Evolutionary conservation across 1,140 invertebrate genomes (phyloP).

Genomic region (Aphaenogaster ashmeadi): DNA sequence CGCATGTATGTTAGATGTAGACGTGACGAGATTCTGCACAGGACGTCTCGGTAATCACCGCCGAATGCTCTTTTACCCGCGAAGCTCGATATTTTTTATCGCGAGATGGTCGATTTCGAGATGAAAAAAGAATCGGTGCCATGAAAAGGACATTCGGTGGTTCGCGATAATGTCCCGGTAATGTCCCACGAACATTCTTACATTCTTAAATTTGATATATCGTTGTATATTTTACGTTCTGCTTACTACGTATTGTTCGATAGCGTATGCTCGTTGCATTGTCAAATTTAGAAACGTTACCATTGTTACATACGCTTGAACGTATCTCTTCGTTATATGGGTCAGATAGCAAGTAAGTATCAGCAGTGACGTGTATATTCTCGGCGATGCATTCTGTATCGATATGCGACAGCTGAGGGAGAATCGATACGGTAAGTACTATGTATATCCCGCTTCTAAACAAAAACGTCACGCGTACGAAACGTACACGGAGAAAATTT

Average conservation of each 20-base stretch:
- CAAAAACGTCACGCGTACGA: neutral
- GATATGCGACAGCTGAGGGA: neutral
- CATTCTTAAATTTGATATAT: neutral
- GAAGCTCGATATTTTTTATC: no score
- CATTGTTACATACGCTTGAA: neutral
- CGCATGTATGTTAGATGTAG: constrained; percentile 59
- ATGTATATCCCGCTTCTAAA: constrained; percentile 14
- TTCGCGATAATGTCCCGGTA: neutral
- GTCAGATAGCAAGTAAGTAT: constrained; percentile 46
- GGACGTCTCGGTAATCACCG: neutral
- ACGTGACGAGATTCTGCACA: neutral
- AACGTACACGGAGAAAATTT: neutral
- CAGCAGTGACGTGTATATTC: constrained; percentile 24
- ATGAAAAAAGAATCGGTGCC: neutral
- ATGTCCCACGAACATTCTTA: neutral
- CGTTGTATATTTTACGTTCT: constrained; percentile 2
- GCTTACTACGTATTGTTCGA: neutral
- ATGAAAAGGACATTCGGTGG: neutral
- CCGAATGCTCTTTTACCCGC: constrained; percentile 6
- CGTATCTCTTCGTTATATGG: constrained; percentile 6
- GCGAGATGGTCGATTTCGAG: neutral
- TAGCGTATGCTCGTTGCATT: neutral
- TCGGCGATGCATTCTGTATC: constrained; percentile 11
- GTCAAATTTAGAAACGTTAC: constrained; percentile 10
- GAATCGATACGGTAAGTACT: constrained; percentile 57